A percentile compares a stretch with the other conserved stretches of the same genome.
Evolutionary conservation across 2,797 vertebrate genomes (phyloP).

Genomic region (Sebastes flavidus): DNA sequence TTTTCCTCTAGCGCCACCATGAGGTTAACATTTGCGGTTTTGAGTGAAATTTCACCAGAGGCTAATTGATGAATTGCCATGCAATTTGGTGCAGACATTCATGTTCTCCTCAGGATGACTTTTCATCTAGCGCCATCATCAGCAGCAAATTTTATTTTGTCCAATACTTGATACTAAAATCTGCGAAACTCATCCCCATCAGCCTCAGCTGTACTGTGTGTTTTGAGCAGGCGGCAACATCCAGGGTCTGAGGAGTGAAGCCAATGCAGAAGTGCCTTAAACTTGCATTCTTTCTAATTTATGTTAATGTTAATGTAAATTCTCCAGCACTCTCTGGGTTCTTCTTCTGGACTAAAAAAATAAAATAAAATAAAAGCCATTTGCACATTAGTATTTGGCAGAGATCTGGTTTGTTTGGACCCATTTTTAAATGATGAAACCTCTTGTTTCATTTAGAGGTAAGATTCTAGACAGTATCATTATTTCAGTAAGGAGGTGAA

Average conservation of each 20-base stretch:
- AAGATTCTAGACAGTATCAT: neutral
- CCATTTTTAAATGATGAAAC: neutral
- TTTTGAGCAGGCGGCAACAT: neutral
- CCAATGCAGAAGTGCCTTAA: no score
- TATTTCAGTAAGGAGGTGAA: constrained; percentile 13
- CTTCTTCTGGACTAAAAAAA: neutral
- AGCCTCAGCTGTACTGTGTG: neutral
- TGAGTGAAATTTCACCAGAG: neutral
- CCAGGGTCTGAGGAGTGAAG: no score
- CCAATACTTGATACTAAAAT: neutral
- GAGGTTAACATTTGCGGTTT: neutral
- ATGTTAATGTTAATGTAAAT: neutral
- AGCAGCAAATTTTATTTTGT: neutral
- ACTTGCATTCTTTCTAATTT: neutral
- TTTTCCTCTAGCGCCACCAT: neutral
- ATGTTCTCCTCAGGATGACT: neutral
- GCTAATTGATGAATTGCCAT: neutral
- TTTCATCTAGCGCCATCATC: neutral
- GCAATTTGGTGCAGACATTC: neutral
- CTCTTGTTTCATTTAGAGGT: neutral
- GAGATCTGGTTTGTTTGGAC: neutral
- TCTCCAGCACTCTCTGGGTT: neutral
- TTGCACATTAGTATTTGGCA: neutral
- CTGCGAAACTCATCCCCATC: neutral
- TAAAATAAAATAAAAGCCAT: neutral